A percentile compares a stretch with the other conserved stretches of the same genome.
These are phyloP conservation scores for Tineola bisselliella DNA, from an alignment of 2,888 invertebrate genomes.

Conservation along the genomic window DNA sequence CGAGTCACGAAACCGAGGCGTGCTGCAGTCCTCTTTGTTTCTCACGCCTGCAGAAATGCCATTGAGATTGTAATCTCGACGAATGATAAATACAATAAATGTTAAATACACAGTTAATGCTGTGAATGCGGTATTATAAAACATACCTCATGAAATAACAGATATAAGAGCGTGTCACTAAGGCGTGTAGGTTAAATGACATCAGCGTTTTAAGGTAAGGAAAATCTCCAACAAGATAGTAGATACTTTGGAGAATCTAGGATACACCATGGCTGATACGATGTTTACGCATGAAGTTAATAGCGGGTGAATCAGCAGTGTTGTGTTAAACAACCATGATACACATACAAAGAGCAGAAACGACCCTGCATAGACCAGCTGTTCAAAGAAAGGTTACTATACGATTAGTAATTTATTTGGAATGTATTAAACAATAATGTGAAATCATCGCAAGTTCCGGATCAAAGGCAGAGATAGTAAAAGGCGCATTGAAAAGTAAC, in stretches of 20 bases:
- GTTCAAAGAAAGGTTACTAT: slow-evolving; percentile 29
- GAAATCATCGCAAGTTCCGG: too few relatives aligned
- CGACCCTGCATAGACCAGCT: slow-evolving; percentile 34
- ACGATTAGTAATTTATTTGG: neutral
- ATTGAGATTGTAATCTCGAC: slow-evolving; percentile 40
- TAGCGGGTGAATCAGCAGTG: slow-evolving; percentile 42
- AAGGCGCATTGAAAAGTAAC: neutral
- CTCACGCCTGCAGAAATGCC: slow-evolving; percentile 52
- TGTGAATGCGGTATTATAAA: neutral
- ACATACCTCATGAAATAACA: neutral
- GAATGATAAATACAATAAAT: slow-evolving; percentile 39
- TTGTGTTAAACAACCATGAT: slow-evolving; percentile 26
- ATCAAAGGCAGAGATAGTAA: neutral
- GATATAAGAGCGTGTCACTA: neutral
- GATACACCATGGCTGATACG: slow-evolving; percentile 26
- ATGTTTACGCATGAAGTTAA: slow-evolving; percentile 30
- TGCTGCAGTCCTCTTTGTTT: slow-evolving; percentile 32
- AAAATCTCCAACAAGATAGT: slow-evolving; percentile 16
- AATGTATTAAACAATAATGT: neutral
- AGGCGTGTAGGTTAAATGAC: slow-evolving; percentile 20
- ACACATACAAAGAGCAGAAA: slow-evolving; percentile 32
- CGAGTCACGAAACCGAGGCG: slow-evolving; percentile 39
- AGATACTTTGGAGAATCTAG: slow-evolving; percentile 17
- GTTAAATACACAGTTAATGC: neutral
- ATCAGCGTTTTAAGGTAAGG: slow-evolving; percentile 20